Conservation (phyloP, 2,888 invertebrate species). For the Agrotis exclamationis region DNA sequence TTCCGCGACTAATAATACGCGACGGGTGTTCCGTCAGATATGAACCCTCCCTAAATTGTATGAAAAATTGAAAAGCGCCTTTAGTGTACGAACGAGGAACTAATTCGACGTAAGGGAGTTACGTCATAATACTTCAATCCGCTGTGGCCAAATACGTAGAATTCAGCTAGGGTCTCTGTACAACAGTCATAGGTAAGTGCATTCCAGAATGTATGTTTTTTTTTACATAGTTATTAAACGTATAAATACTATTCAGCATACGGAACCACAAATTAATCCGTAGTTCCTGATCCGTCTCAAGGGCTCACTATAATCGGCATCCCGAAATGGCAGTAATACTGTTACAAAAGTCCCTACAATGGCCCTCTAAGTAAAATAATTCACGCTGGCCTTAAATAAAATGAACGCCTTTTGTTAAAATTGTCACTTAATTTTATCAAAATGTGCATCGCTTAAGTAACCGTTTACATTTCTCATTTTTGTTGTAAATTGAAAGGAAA, state of each 20-base stretch:
- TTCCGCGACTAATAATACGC: no score
- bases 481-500: neutral
- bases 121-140: no score
- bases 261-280: constrained; percentile 14
- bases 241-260: neutral
- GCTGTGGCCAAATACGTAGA: no score
- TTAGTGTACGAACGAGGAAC: no score
- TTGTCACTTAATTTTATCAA: constrained; percentile 31
- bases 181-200: no score
- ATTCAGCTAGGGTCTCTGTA: no score
- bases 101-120: no score
- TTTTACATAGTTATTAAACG: no score
- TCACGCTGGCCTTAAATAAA: constrained; percentile 27
- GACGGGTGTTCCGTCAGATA: no score
- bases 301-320: constrained; percentile 14
- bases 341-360: constrained; percentile 28
- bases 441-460: constrained; percentile 14
- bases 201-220: no score
- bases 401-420: constrained; percentile 23
- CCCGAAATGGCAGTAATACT: constrained; percentile 6
- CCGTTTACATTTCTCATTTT: constrained; percentile 3
- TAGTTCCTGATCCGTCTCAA: constrained; percentile 2
- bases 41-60: no score
- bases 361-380: constrained; percentile 31
- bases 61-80: no score